A percentile compares a stretch with the other conserved stretches of the same genome.
These are phyloP conservation scores for Cryptoblepharus egeriae DNA, from an alignment of 2,797 vertebrate genomes.

Conservation along the genomic window DNA sequence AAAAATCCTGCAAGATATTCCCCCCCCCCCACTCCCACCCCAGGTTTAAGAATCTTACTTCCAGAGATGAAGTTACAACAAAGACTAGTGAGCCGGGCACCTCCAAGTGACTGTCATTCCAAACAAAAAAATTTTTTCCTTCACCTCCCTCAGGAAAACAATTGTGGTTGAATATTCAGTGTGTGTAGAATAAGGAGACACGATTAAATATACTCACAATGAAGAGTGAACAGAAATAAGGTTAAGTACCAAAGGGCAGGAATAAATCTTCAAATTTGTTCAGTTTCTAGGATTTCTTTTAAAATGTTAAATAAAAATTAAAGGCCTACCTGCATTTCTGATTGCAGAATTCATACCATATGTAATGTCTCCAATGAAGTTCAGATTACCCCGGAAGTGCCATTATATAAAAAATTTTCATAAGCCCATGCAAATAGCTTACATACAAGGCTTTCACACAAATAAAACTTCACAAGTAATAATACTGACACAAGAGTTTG, in stretches of 20 bases:
- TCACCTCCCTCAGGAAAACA: not conserved
- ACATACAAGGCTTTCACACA: accelerated
- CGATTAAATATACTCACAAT: not conserved
- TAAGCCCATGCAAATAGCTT: not conserved
- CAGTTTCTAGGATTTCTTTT: not conserved
- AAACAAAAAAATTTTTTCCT: conserved; percentile 5
- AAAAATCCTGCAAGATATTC: conserved; percentile 33
- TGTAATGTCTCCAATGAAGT: not conserved
- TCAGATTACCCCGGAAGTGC: not conserved
- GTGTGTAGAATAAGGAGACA: not conserved
- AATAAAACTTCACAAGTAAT: not conserved
- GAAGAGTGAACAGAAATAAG: not conserved
- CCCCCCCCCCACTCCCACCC: conserved; percentile 8
- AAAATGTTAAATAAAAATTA: too few relatives aligned
- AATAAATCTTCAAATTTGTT: not conserved
- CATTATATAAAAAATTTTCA: not conserved
- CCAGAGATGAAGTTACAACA: conserved; percentile 24
- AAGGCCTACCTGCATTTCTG: not conserved
- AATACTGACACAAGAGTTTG: not conserved
- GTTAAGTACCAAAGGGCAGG: not conserved
- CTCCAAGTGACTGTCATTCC: not conserved
- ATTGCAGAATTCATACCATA: not conserved
- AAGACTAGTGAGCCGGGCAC: not conserved
- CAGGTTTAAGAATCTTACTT: conserved; percentile 29
- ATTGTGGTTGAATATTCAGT: not conserved